phyloP scores from a whole-genome alignment of 2,888 invertebrate species.

The Portevinia maculata region DNA sequence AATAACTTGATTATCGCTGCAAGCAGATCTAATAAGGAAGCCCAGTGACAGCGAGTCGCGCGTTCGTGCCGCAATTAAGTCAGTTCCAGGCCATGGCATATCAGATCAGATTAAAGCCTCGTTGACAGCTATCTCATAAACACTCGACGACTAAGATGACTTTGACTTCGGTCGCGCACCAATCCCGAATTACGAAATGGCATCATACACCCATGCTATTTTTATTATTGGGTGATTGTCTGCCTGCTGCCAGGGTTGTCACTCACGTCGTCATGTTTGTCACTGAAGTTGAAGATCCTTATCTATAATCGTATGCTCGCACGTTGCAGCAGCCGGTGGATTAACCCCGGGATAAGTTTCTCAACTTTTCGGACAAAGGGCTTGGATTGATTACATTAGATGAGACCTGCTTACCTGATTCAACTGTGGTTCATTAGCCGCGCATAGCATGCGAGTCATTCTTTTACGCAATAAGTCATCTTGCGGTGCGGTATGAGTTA shows the following conservation, averaged over 20 bases:
- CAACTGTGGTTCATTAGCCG: conserved; percentile 28
- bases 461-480: conserved; percentile 68
- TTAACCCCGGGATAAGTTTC: conserved; percentile 50
- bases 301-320: conserved; percentile 37
- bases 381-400: conserved; percentile 46
- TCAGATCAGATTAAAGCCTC: conserved; percentile 69
- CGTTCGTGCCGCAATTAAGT: conserved; percentile 70
- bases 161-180: conserved; percentile 69
- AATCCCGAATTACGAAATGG: conserved; percentile 73
- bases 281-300: conserved; percentile 48
- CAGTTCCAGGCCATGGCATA: conserved; percentile 68
- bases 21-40: conserved; percentile 72
- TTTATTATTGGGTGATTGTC: conserved; percentile 61
- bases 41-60: conserved; percentile 64
- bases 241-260: conserved; percentile 62
- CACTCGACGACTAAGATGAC: conserved; percentile 52
- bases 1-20: conserved; percentile 66
- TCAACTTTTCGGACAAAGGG: conserved; percentile 40
- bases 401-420: conserved; percentile 51
- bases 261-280: conserved; percentile 62
- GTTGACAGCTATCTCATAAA: conserved; percentile 73
- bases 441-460: conserved; percentile 49
- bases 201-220: conserved; percentile 67
- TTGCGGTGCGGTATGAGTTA: conserved; percentile 51
- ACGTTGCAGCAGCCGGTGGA: conserved; percentile 29